These are phyloP conservation scores for Columba guinea DNA, from an alignment of 2,797 vertebrate genomes.

Conservation along the genomic window DNA sequence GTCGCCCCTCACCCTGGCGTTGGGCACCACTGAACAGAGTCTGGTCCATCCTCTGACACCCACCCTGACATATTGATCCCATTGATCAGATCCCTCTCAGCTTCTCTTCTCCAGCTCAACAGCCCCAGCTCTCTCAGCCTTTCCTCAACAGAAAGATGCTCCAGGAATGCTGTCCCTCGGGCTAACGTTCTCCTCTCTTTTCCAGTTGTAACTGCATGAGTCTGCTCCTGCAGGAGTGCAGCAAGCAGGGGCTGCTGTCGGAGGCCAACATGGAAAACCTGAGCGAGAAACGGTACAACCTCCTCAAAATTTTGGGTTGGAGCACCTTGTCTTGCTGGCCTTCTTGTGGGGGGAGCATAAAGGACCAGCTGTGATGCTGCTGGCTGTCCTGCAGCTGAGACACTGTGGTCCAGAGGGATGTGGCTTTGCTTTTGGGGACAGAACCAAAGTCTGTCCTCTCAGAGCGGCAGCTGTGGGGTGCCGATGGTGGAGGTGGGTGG, in stretches of 20 bases:
- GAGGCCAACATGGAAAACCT: constrained; percentile 86
- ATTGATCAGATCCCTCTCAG: no score
- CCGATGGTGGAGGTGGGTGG: not conserved
- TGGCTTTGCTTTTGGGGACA: not conserved
- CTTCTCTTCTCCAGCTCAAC: no score
- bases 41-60: no score
- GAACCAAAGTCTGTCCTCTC: not conserved
- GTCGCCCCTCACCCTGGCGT: no score
- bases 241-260: constrained; percentile 92
- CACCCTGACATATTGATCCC: no score
- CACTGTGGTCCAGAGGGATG: accelerated
- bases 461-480: not conserved
- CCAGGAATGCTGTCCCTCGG: not conserved
- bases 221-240: constrained; percentile 93
- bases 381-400: not conserved
- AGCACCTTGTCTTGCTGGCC: not conserved
- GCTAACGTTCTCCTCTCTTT: not conserved
- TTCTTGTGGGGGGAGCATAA: no score
- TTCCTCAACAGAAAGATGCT: no score
- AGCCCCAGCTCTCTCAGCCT: no score
- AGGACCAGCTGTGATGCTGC: not conserved
- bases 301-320: not conserved
- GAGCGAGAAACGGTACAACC: constrained; percentile 87
- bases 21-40: no score
- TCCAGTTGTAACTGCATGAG: constrained; percentile 92